Evolutionary conservation across 1,140 invertebrate genomes (phyloP).

Genomic region (Drosophila kohkoa): DNA sequence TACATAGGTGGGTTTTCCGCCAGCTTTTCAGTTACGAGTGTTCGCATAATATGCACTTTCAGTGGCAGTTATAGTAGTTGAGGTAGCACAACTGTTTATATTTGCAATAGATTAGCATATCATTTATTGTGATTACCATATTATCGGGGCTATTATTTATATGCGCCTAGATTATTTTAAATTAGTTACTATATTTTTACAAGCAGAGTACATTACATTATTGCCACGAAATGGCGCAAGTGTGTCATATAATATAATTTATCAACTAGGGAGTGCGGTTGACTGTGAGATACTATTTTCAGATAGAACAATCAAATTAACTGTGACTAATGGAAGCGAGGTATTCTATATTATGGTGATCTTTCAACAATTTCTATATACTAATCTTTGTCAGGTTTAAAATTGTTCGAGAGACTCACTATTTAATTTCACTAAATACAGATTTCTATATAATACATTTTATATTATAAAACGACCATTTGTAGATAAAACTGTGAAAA

Average conservation of each 20-base stretch:
- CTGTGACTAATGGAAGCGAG: too few species aligned
- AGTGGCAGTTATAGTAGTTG: too few species aligned
- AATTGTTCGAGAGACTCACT: too few species aligned
- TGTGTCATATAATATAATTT: neutral
- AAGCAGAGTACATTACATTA: neutral
- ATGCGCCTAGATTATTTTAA: conserved; percentile 1
- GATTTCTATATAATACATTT: too few species aligned
- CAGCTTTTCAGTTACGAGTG: conserved; percentile 3
- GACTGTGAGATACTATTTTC: too few species aligned
- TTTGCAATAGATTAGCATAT: conserved; percentile 15
- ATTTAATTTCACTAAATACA: too few species aligned
- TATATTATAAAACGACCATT: too few species aligned
- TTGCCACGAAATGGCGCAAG: neutral
- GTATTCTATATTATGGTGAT: too few species aligned
- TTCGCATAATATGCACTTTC: neutral
- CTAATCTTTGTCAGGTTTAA: too few species aligned
- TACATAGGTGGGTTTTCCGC: conserved; percentile 60
- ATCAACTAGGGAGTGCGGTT: neutral
- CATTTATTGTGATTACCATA: conserved; percentile 4
- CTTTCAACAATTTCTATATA: too few species aligned
- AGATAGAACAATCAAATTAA: too few species aligned
- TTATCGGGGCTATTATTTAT: conserved; percentile 26
- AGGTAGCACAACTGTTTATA: neutral
- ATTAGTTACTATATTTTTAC: conserved; percentile 2
- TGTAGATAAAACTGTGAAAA: too few species aligned